Conservation (phyloP, 1,140 invertebrate genomes). For the Halesus radiatus region DNA sequence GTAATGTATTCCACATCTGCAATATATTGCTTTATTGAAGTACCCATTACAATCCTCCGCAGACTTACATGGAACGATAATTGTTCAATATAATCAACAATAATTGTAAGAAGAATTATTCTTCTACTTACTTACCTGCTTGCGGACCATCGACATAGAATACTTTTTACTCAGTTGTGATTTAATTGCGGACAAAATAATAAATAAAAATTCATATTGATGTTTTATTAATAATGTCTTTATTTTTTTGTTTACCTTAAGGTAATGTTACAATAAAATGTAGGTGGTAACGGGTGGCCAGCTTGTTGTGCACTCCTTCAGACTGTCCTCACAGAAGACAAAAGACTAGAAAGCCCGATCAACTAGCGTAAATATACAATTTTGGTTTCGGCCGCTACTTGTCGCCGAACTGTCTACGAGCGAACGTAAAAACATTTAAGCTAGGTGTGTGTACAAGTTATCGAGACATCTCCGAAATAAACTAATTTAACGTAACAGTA, state of each 20-base stretch:
- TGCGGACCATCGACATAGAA: too few species aligned
- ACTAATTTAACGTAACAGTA: conserved; percentile 47
- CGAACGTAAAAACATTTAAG: conserved; percentile 38
- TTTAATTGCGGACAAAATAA: too few species aligned
- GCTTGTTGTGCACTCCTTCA: conserved; percentile 49
- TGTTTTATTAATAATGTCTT: conserved; percentile 57
- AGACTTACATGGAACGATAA: too few species aligned
- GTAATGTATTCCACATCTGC: too few species aligned
- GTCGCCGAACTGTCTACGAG: conserved; percentile 36
- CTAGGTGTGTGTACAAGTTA: conserved; percentile 40
- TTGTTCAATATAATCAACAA: too few species aligned
- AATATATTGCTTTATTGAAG: too few species aligned
- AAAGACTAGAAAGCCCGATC: conserved; percentile 56
- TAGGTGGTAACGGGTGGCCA: conserved; percentile 54
- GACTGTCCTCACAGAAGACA: conserved; percentile 56
- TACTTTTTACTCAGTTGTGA: too few species aligned
- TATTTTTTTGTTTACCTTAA: conserved; percentile 54
- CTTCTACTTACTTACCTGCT: too few species aligned
- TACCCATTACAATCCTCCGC: too few species aligned
- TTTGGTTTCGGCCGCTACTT: conserved; percentile 40
- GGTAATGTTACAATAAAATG: conserved; percentile 46
- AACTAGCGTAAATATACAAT: conserved; percentile 54
- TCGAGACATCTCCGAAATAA: conserved; percentile 35
- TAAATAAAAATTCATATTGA: neutral
- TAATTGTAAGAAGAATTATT: too few species aligned